Base-by-base conservation (phyloP, 2,113 vertebrate species). In the Heterotis niloticus region DNA sequence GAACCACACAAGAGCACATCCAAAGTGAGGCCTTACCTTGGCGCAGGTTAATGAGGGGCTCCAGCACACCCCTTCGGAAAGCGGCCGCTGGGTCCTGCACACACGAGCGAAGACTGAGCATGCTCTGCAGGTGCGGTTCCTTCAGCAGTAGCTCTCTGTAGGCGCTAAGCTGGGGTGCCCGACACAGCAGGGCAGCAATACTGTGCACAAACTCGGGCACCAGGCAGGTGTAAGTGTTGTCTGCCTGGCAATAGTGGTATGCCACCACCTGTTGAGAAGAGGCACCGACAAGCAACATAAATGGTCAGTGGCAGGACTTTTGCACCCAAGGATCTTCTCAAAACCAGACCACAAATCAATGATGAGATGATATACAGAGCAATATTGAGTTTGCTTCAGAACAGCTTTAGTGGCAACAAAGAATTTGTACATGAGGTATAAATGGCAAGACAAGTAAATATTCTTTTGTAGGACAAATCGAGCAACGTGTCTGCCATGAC, bases 171-270 rank as follows among this genome's bases (percentile, higher is more conserved):
- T 94, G 95, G 1, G 90, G 94, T 0, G 94, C 94, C 76, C 98
- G 94, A 83, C 96, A 96, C 23, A 99, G 92, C 81, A 99, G 83
- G 67, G 98, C 97, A 0, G 97, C 95, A 3, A 97, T 81, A 10
- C 97, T 99, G 90, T 99, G 98, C 78, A 98, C 98, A 0, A 99
- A 97, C 85, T 99, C 98, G 0, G 98, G 97, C 26, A 99, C 98
- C 4, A 99, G 94, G 82, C 98, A 99, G 0, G 98, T 99, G 90
- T 99, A 99, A 0, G 98, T 96, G 90, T 99, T 99, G 88, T 99
- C 98, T 0, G 98, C 97, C 86, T 99, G 98, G 83, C 98, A 99
- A 87, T 98, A 99, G 84, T 99, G 98, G 81, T 98, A 99, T 2
- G 97, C 96, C 54, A 98, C 95, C 0, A 99, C 98, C 98, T 99